Conservation (phyloP, 1,140 invertebrate species). For the Cherax quadricarinatus region DNA sequence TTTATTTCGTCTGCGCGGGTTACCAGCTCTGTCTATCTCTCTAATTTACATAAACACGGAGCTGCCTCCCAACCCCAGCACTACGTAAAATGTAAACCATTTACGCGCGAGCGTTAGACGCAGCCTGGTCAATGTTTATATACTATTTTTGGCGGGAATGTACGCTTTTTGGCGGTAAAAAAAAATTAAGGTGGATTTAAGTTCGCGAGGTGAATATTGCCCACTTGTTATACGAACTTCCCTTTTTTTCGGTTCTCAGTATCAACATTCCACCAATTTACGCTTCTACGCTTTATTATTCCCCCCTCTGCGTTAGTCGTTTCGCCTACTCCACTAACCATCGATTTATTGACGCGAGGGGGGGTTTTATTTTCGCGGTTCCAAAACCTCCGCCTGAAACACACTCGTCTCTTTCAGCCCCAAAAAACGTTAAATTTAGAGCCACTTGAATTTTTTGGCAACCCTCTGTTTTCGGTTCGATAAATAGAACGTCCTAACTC, state of each 20-base stretch:
- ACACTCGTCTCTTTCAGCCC: neutral
- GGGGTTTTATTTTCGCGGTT: no score
- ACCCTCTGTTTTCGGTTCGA: conserved; percentile 67
- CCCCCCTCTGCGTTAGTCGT: neutral
- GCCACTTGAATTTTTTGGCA: conserved; percentile 59
- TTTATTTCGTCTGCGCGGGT: conserved; percentile 63
- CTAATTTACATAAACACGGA: conserved; percentile 21
- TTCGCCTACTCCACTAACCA: no score
- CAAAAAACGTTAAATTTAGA: conserved; percentile 56
- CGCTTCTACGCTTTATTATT: conserved; percentile 23
- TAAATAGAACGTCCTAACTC: conserved; percentile 67
- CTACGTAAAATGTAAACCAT: neutral
- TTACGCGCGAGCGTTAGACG: neutral
- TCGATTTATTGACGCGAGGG: no score
- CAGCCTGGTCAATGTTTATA: neutral
- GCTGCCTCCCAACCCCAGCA: neutral
- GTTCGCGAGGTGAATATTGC: conserved; percentile 49
- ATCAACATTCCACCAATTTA: conserved; percentile 16
- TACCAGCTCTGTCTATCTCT: conserved; percentile 52
- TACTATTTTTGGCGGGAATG: no score
- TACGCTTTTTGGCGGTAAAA: no score
- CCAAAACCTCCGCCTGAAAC: neutral
- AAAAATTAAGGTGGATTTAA: conserved; percentile 13
- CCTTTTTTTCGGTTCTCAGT: conserved; percentile 57
- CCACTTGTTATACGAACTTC: conserved; percentile 65